These are phyloP conservation scores for Galaxias olidus DNA, from an alignment of 2,797 vertebrate genomes.

Conservation along the genomic window DNA sequence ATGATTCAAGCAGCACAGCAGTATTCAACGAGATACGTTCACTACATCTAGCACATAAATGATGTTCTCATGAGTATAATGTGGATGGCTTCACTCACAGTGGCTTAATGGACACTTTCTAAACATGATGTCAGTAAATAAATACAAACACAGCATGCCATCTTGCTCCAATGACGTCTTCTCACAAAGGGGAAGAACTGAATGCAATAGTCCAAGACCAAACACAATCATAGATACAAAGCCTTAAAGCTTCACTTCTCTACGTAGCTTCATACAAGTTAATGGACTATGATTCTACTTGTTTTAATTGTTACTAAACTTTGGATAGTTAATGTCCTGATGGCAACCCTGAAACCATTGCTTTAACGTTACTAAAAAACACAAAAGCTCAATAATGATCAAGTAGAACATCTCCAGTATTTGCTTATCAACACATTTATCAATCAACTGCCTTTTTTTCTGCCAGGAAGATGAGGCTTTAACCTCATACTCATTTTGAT, in stretches of 20 bases:
- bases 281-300: no score
- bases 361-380: no score
- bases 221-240: constrained; percentile 4
- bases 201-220: not conserved
- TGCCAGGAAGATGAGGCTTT: no score
- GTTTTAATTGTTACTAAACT: no score
- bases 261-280: no score
- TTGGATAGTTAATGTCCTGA: no score
- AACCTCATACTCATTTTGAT: no score
- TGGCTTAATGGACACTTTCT: not conserved
- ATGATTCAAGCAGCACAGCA: not conserved
- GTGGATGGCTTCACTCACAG: constrained; percentile 6
- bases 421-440: no score
- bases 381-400: no score
- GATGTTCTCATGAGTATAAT: not conserved
- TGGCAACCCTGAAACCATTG: no score
- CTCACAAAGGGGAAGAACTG: not conserved
- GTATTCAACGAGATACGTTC: not conserved
- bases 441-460: no score
- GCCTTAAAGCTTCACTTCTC: not conserved
- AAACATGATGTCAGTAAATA: constrained; percentile 2
- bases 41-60: not conserved
- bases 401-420: no score
- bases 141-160: not conserved
- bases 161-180: not conserved